Evolutionary conservation across 2,888 invertebrate species (phyloP), one percentile per base, ranked within the genome.

Genomic region (Netelia melanura): DNA sequence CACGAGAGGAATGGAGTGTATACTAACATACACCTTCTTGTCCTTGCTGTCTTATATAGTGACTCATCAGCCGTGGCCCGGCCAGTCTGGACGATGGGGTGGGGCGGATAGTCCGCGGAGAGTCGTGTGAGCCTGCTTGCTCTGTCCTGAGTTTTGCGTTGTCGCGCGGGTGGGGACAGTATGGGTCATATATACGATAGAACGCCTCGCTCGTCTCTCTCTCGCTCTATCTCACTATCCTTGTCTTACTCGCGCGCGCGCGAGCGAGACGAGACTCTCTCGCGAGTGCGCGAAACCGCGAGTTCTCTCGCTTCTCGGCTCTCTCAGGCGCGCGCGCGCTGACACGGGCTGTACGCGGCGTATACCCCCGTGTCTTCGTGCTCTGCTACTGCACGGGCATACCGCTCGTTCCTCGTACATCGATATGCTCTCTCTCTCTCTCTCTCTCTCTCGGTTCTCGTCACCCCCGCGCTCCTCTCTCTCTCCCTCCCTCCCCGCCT

Each of bases 21-120:
- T 90, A 93, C 93, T 94, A 92, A 91, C 93, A 92, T 93, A 92
- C 92, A 92, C 92, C 92, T 92, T 91, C 92, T 92, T 92, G 93
- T 93, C 93, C 93, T 94, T 94, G 93, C 93, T 91, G 93, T 92
- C 93, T 93, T 94, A 93, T 94, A 94, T 94, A 93, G 92, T 93
- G 92, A 92, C 92, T 93, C 93, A 93, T 93, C 92, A 91, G 92
- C 92, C 89, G 90, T 89, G 88, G 90, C 87, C 89, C 89, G 89
- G 64, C 88, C 48, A 48, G 86, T 88, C 79, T 79, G 80, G 78
- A 71, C 72, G 62, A 80, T 83, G 76, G 88, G 81, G 88, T 86
- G 86, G 87, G 86, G 82, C 74, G 87, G 86, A 82, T 83, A 86
- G 83, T 77, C 72, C 82, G 81, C 58, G 75, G 75, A 68, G 68